Conservation (phyloP, 2,888 invertebrate species). For the Palloptera scutellata region DNA sequence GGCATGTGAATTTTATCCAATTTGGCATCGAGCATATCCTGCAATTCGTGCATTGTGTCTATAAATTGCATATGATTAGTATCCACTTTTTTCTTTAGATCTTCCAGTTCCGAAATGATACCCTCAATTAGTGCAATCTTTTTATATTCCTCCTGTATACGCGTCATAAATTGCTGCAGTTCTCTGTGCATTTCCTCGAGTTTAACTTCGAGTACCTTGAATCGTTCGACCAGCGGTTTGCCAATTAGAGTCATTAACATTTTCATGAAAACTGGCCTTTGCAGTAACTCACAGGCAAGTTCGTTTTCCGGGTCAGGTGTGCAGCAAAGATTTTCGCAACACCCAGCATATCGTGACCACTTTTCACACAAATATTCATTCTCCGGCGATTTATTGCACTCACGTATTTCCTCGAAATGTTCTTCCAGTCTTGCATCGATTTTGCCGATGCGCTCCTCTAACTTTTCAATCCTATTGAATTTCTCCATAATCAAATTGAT, state of each 20-base stretch:
- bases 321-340: conserved; percentile 55
- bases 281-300: conserved; percentile 53
- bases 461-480: conserved; percentile 41
- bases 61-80: conserved; percentile 50
- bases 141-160: conserved; percentile 47
- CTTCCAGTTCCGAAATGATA: conserved; percentile 50
- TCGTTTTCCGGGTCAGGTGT: conserved; percentile 54
- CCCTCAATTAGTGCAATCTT: conserved; percentile 51
- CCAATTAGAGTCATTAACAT: conserved; percentile 54
- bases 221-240: conserved; percentile 49
- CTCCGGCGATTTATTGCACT: conserved; percentile 40
- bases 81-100: conserved; percentile 42
- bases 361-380: conserved; percentile 35
- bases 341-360: conserved; percentile 43
- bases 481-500: conserved; percentile 45
- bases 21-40: conserved; percentile 62
- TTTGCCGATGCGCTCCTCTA: conserved; percentile 45
- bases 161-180: conserved; percentile 45
- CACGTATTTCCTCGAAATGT: conserved; percentile 49
- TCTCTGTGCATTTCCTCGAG: conserved; percentile 47
- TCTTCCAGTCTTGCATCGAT: conserved; percentile 46
- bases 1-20: conserved; percentile 60
- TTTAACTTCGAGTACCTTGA: conserved; percentile 47
- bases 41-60: conserved; percentile 58
- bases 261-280: conserved; percentile 53